Percentiles rank a stretch among this genome's conserved stretches.
These are phyloP conservation scores for Neoarius graeffei DNA, from an alignment of 2,113 vertebrate species.

Conservation along the genomic window DNA sequence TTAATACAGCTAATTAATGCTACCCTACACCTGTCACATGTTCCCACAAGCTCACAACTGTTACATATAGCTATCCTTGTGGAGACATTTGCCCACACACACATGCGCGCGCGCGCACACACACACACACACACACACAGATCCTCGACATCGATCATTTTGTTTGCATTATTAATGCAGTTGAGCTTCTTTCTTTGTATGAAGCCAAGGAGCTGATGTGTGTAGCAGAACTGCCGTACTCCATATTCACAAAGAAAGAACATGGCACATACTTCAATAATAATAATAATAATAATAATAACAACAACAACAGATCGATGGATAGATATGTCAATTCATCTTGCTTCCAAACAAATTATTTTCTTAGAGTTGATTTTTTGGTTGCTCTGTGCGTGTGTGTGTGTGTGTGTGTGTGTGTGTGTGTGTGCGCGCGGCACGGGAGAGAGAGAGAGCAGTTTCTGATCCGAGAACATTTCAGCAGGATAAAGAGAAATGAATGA, in stretches of 20 bases:
- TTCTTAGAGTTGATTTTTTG: neutral
- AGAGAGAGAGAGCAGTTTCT: too few species aligned
- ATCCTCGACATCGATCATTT: neutral
- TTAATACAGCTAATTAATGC: neutral
- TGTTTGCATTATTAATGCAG: slow-evolving; percentile 4
- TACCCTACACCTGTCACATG: neutral
- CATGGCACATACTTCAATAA: neutral
- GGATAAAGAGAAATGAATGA: too few species aligned
- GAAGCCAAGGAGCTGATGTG: neutral
- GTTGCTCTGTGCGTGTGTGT: neutral
- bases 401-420: neutral
- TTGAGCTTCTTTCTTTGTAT: neutral
- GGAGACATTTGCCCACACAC: neutral
- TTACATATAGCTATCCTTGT: neutral
- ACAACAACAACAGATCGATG: too few species aligned
- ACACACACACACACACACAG: neutral
- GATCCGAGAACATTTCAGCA: too few species aligned
- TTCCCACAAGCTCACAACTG: neutral
- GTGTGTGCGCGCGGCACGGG: too few species aligned
- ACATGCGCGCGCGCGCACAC: neutral
- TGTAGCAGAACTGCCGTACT: neutral
- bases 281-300: neutral
- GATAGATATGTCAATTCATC: too few species aligned
- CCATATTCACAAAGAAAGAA: too few species aligned
- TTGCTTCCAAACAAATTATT: neutral